These are phyloP conservation scores for Philantomba maxwellii DNA, from an alignment of 2,113 vertebrate genomes.

Conservation along the genomic window DNA sequence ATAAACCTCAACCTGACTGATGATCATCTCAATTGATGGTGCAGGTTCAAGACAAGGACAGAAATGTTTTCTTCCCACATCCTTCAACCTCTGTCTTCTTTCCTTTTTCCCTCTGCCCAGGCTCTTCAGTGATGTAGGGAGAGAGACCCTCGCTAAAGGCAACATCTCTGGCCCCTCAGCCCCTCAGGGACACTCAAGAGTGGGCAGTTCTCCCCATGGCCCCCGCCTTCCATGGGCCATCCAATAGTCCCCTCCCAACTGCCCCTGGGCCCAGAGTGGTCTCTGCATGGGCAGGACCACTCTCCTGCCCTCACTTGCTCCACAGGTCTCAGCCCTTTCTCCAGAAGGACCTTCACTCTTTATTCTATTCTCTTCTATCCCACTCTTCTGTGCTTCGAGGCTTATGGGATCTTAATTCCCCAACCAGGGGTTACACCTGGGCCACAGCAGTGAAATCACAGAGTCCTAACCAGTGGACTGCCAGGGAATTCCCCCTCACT, in stretches of 20 bases:
- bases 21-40: background rate
- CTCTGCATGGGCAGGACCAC: no score
- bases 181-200: background rate
- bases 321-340: background rate
- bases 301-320: background rate
- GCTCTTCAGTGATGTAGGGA: background rate
- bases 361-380: background rate
- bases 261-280: background rate
- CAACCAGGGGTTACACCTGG: background rate
- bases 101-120: background rate
- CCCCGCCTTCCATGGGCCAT: fast-evolving
- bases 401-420: background rate
- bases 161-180: background rate
- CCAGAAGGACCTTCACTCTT: background rate
- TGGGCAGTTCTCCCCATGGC: background rate
- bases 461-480: background rate
- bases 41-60: background rate
- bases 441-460: background rate
- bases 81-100: background rate
- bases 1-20: background rate
- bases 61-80: background rate
- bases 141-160: background rate
- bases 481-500: background rate
- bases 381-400: background rate
- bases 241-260: background rate